Evolutionary conservation across 2,888 invertebrate species (phyloP).

Genomic region (Tipula lateralis): DNA sequence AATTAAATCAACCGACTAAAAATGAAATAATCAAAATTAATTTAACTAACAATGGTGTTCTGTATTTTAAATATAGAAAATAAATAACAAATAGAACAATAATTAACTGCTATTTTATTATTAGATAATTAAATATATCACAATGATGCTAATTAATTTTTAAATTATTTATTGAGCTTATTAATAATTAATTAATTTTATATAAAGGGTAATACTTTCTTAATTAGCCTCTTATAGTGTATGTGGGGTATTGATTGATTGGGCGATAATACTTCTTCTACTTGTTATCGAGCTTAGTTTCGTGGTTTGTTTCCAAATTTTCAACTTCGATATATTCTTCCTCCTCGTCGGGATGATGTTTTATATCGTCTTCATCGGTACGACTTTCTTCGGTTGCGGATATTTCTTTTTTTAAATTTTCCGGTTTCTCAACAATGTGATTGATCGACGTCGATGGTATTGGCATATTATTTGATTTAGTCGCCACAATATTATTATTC

Average conservation of each 20-base stretch:
- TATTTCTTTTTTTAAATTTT: conserved; percentile 28
- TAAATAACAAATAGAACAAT: not conserved
- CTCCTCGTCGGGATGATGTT: conserved; percentile 37
- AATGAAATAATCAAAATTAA: not conserved
- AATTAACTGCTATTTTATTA: not conserved
- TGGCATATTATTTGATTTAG: not conserved
- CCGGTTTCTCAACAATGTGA: not conserved
- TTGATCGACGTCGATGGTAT: not conserved
- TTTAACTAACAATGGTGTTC: not conserved
- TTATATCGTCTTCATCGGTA: not conserved
- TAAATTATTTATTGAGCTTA: conserved; percentile 20
- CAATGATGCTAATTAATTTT: conserved; percentile 13
- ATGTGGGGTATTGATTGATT: not conserved
- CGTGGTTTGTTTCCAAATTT: conserved; percentile 36
- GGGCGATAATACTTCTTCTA: not conserved
- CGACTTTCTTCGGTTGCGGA: not conserved
- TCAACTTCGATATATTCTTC: conserved; percentile 50
- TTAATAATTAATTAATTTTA: not conserved
- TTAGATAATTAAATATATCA: conserved; percentile 1
- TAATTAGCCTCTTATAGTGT: conserved; percentile 14
- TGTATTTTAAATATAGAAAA: not conserved
- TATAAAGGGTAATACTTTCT: not conserved
- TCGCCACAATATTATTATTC: conserved; percentile 32
- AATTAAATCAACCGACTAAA: not conserved
- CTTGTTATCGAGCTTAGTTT: not conserved